Percentiles rank a stretch among this genome's conserved stretches.
Evolutionary conservation across 2,888 invertebrate species (phyloP).

Genomic region (Oligia latruncula): DNA sequence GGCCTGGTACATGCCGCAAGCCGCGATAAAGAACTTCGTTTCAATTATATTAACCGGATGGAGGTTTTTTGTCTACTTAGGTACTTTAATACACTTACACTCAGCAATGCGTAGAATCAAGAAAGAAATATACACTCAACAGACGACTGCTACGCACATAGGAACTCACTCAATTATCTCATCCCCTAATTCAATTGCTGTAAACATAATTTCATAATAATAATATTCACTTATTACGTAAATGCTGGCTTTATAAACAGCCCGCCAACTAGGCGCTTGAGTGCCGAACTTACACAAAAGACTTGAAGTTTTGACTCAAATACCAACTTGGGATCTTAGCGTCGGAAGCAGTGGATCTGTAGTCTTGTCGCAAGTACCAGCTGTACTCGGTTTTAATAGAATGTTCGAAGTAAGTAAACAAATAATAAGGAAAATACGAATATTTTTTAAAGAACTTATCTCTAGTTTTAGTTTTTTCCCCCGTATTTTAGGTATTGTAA

Average conservation of each 20-base stretch:
- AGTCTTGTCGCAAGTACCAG: slow-evolving; percentile 56
- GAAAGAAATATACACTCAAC: background rate
- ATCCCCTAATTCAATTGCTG: slow-evolving; percentile 7
- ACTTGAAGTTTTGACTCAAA: slow-evolving; percentile 72
- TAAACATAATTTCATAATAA: slow-evolving; percentile 29
- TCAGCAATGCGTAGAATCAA: background rate
- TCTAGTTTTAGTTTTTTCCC: background rate
- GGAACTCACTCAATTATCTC: background rate
- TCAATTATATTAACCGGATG: background rate
- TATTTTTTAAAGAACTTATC: background rate
- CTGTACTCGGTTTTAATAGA: slow-evolving; percentile 12
- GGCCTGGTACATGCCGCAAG: no score
- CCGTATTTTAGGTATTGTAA: background rate
- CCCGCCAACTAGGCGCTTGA: slow-evolving; percentile 65
- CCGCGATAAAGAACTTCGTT: background rate
- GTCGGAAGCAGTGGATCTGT: slow-evolving; percentile 70
- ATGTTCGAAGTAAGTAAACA: slow-evolving; percentile 15
- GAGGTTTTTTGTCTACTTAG: background rate
- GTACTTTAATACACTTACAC: background rate
- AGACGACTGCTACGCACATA: background rate
- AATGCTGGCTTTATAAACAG: slow-evolving; percentile 55
- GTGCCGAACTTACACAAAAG: slow-evolving; percentile 77
- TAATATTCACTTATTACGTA: slow-evolving; percentile 42
- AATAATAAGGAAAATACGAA: background rate
- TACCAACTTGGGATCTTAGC: slow-evolving; percentile 72